Base-by-base conservation (phyloP, 2,113 vertebrate species). In the Sturnus vulgaris region DNA sequence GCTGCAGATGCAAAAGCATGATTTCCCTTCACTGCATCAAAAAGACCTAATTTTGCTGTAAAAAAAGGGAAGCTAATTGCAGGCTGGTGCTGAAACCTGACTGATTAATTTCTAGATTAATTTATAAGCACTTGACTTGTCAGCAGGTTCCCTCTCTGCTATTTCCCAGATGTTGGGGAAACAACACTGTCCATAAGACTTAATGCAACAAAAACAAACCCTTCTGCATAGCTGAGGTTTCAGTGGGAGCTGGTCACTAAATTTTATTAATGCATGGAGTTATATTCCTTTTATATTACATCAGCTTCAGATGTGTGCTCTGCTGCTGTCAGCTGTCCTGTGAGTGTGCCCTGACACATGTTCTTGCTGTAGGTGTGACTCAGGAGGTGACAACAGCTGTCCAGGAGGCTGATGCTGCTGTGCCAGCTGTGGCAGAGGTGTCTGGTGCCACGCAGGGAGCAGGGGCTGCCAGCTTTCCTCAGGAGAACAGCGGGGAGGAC, bases 361-460 rank as follows among this genome's bases (percentile, higher is more conserved):
- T 94, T 63, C 21, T 66, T 33, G 64, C 90, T 73, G 73, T 65
- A 98, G 98, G 92, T 70, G 88, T 78, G 50, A 59, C 95, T 56
- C 86, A 79, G 91, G 97, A 97, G 79, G 89, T 87, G 93, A 87
- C 91, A 65, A 61, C 91, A 25, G 52, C 65, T 81, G 64, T 39
- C 86, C 93, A 83, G 86, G 96, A 96, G 65, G 46, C 47, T 31
- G 94, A 66, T 76, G 75, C 93, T 61, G 55, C 94, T 47, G 40
- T 92, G 7, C 46, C 96, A 11, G 23, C 63, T 35, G 83, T 87
- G 83, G 92, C 83, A 3, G 65, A 35, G 60, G 82, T 53, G 20
- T 78, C 93, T 55, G 59, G 20, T 75, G 55, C 95, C 84, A 53
- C 80, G 8, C 86, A 95, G 3, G 88, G 91, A 35, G 30, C 70